Evolutionary conservation across 2,113 vertebrate species (phyloP).

Genomic region (Zootoca vivipara): DNA sequence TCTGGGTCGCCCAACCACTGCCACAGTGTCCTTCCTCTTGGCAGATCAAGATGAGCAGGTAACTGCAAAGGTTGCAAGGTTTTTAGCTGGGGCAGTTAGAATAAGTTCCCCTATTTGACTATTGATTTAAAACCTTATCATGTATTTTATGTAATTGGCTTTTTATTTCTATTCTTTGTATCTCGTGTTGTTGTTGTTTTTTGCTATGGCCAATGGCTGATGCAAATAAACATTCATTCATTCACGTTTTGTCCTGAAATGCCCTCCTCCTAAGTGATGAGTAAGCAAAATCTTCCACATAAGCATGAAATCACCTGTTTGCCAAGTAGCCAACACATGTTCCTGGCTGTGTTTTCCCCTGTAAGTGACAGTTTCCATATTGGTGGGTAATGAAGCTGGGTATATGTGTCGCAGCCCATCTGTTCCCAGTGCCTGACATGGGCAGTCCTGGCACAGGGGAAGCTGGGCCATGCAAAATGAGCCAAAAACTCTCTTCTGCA

Average conservation of each 20-base stretch:
- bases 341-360: background rate
- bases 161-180: no score
- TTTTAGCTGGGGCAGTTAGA: no score
- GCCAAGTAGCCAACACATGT: slow-evolving; percentile 7
- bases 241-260: background rate
- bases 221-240: no score
- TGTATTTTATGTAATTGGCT: no score
- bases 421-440: background rate
- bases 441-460: background rate
- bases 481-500: background rate
- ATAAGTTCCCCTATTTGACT: no score
- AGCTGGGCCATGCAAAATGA: background rate
- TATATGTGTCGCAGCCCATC: background rate
- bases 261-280: background rate
- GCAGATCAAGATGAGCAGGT: no score
- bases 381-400: accelerated
- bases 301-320: background rate
- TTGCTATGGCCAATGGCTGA: no score
- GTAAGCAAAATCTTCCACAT: background rate
- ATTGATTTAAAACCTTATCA: no score
- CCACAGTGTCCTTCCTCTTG: no score
- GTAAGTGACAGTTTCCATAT: background rate
- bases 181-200: no score
- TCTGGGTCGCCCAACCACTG: no score
- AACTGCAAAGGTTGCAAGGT: no score